Evolutionary conservation across 1,140 invertebrate species (phyloP), one percentile per base, ranked within the genome.

Genomic region (Cyrtorhinus lividipennis): DNA sequence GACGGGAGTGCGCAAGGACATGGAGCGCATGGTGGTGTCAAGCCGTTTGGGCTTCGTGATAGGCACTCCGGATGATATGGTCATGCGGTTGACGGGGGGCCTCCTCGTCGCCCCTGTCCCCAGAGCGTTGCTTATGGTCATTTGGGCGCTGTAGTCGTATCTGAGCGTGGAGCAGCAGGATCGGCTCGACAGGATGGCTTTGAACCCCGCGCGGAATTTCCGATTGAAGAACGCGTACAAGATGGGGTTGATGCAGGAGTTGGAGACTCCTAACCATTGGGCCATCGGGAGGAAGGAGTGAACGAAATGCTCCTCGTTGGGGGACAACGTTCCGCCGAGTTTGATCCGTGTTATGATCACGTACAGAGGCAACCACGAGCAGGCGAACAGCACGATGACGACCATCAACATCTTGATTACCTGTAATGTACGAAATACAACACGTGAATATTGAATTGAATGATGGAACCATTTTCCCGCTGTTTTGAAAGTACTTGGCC

Each of bases 351-450:
- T 71, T 63, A 78, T 75, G 27, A 80, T 72, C 12, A 71, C 73
- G 71, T 85, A 85, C 0, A 85, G 73, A 1, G 83, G 83, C 23
- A 83, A 70, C 83, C 83, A 85, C 12, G 80, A 82, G 2, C 82
- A 69, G 2, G 80, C 77, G 71, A 85, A 85, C 1, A 81, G 71
- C 2, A 82, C 69, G 0, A 83, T 79, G 1, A 85, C 82, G 0
- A 81, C 76, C 1, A 82, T 69, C 61, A 85, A 69, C 83, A 85
- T 85, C 70, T 83, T 82, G 61, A 83, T 73, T 1, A 82, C 80
- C 64, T 53, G 48, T 3, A 38, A 38, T 8, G 15, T 38, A 38
- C 30, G 5, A 38, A 38, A n/a, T n/a, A n/a, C n/a, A n/a, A n/a
- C n/a, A n/a, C n/a, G n/a, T n/a, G n/a, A n/a, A n/a, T n/a, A n/a